Evolutionary conservation across 2,797 vertebrate species (phyloP), one percentile per base, ranked within the genome.

Genomic region (Alfaro cultratus): DNA sequence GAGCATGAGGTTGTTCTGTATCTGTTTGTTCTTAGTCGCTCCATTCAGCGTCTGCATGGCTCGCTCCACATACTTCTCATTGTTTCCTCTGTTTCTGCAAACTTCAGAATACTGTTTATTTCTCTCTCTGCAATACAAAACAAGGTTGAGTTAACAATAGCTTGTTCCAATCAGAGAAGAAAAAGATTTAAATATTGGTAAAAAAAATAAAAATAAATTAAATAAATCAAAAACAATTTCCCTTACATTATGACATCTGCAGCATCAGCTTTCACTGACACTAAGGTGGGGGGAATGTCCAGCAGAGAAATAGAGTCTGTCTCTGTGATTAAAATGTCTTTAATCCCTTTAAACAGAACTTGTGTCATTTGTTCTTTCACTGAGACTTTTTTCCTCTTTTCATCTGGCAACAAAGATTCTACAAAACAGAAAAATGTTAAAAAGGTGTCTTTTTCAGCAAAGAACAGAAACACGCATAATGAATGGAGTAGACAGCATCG

Each of bases 31-130:
- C 89, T 98, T 99, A 5, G 89, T 51, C 0, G 94, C 94, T 73
- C 91, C 95, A 0, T 94, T 96, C 78, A 98, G 51, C 0, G 97
- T 99, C 93, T 99, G 97, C 95, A 95, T 94, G 23, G 85, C 91
- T 57, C 95, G 95, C 11, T 96, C 97, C 55, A 94, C 88, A n/a
- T 96, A 97, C 55, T 90, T 89, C 47, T 98, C 96, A 1, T 94
- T 97, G 5, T 89, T 96, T 41, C 76, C 18, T 91, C 92, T 95
- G 21, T 91, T 96, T 72, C 85, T 95, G 87, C 97, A 98, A 10
- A 97, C 74, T 3, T 91, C 95, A 36, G 76, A 60, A 23, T 98
- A 97, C 8, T 82, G 73, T 0, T 53, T 82, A 74, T 97, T 98
- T 81, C 89, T 93, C 77, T 89, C 74, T 81, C 97, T 98, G 43